Evolutionary conservation across 2,113 vertebrate genomes (phyloP).

Genomic region (human (Homo sapiens)): DNA sequence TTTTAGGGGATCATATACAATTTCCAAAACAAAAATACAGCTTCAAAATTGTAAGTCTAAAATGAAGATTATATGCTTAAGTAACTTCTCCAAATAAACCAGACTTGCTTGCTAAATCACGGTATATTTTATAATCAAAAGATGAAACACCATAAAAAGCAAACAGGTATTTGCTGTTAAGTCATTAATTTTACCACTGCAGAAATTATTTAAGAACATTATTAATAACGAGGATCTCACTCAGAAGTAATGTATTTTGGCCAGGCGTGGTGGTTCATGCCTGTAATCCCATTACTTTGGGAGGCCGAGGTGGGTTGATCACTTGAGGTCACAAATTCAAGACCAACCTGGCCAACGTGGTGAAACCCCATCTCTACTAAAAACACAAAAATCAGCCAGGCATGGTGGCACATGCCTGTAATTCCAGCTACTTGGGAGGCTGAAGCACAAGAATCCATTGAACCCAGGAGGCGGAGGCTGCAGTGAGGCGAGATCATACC

Average conservation of each 20-base stretch:
- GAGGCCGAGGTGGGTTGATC: too few species aligned
- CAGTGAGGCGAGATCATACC: too few species aligned
- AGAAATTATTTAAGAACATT: slow-evolving; percentile 32
- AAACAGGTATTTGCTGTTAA: neutral
- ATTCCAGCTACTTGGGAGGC: too few species aligned
- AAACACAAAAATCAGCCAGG: too few species aligned
- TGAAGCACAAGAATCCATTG: too few species aligned
- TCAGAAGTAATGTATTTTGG: neutral
- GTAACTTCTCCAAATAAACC: neutral
- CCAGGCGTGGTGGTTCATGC: too few species aligned
- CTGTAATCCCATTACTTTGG: too few species aligned
- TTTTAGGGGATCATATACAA: neutral
- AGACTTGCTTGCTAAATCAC: neutral
- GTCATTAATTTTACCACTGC: neutral
- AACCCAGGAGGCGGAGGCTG: too few species aligned
- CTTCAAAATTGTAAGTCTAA: neutral
- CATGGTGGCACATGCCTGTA: too few species aligned
- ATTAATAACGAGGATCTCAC: neutral
- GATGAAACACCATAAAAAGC: slow-evolving; percentile 23
- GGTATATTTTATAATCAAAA: neutral
- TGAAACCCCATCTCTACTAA: too few species aligned
- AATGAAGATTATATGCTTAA: neutral
- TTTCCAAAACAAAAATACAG: slow-evolving; percentile 11
- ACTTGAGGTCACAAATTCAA: too few species aligned
- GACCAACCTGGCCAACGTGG: too few species aligned